Evolutionary conservation across 2,113 vertebrate genomes (phyloP), one percentile per base, ranked within the genome.

Genomic region (Puntigrus tetrazona): DNA sequence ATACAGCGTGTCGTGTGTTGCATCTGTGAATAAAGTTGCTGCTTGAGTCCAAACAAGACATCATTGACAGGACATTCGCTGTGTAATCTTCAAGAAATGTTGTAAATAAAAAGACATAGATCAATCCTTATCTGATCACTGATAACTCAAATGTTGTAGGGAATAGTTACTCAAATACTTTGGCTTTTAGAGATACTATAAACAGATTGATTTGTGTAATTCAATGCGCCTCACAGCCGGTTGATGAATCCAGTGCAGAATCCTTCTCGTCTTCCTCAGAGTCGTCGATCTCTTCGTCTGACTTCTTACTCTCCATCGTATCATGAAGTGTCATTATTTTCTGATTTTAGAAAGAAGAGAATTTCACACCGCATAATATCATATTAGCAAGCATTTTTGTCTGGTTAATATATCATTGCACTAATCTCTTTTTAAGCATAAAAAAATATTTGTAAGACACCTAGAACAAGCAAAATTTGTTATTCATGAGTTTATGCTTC

Each of bases 161-260:
- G 13, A 59, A 59, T 11, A 25, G 57, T 59, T n/a, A n/a, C 4
- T 18, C 16, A 5, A 50, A 52, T 57, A n/a, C 0, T 59, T 27
- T 61, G n/a, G 4, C n/a, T 14, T 61, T 27, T 61, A 13, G 10
- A 10, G 57, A 27, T 27, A n/a, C 25, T 59, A n/a, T 61, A 27
- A 61, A 27, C 4, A 47, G 45, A 47, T 47, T 16, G 14, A 14
- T 55, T 55, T 22, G 52, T 63, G 14, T 63, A 63, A 16, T 3
- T 38, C 63, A 27, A 16, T 31, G 41, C 9, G 18, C 67, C 78
- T 80, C 59, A 80, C 78, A 34, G 25, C 41, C 20, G 1, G 27
- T 31, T 31, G 59, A 80, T 34, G 78, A 80, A 20, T 80, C 78
- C 41, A 67, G 14, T n/a, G 59, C 18, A 47, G 59, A 80, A 45